These are phyloP conservation scores for Prunella strophiata DNA, from an alignment of 2,797 vertebrate species.

Conservation along the genomic window DNA sequence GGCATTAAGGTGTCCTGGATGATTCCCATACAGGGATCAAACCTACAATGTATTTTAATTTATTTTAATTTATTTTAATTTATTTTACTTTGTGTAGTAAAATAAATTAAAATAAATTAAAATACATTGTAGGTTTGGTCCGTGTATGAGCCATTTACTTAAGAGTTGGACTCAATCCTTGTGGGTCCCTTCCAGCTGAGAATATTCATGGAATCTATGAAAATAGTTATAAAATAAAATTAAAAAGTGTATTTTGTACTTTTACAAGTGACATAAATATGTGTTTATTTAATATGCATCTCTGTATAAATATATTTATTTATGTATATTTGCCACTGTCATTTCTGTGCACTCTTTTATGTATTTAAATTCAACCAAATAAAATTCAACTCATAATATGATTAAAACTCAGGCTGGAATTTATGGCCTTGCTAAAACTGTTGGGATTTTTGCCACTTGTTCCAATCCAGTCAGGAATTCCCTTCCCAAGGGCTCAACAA, in stretches of 20 bases:
- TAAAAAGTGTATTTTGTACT: neutral
- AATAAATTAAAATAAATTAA: neutral
- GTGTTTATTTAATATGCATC: neutral
- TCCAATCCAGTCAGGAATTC: neutral
- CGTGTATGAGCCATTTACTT: neutral
- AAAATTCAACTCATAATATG: neutral
- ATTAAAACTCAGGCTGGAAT: neutral
- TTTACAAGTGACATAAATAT: neutral
- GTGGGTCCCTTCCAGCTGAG: neutral
- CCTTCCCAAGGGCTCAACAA: neutral
- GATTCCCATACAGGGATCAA: neutral
- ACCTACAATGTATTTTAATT: neutral
- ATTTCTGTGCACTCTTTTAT: neutral
- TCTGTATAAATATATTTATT: neutral
- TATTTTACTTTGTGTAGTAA: neutral
- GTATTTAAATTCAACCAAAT: neutral
- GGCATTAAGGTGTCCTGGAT: neutral
- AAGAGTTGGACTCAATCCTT: neutral
- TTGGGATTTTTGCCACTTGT: neutral
- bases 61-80: neutral
- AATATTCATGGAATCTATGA: fast-evolving
- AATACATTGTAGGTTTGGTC: neutral
- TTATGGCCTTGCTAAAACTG: neutral
- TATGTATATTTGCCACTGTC: neutral
- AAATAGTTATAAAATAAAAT: neutral